Percentiles rank a stretch among this genome's conserved stretches.
These are phyloP conservation scores for Drosophila paramelanica DNA, from an alignment of 2,888 invertebrate genomes.

Conservation along the genomic window DNA sequence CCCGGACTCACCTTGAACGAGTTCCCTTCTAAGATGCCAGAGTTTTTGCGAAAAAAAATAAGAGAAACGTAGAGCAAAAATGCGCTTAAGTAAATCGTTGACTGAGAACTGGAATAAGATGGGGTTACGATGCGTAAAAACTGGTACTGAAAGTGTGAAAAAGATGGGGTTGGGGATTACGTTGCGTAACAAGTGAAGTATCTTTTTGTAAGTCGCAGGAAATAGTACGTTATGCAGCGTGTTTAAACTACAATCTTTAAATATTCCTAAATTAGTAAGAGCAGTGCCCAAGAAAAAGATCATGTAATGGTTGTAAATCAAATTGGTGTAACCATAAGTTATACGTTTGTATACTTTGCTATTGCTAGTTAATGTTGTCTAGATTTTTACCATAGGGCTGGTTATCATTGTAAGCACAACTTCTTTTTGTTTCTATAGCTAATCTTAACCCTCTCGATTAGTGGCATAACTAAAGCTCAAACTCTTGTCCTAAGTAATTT, in stretches of 20 bases:
- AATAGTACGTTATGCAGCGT: background rate
- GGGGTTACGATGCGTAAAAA: background rate
- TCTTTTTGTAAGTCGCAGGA: background rate
- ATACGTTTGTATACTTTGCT: too few species aligned
- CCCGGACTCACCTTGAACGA: slow-evolving; percentile 35
- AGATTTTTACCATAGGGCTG: too few species aligned
- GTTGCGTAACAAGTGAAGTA: background rate
- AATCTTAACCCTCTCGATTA: background rate
- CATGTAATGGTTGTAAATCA: too few species aligned
- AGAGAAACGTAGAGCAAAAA: slow-evolving; percentile 17
- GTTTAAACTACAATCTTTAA: background rate
- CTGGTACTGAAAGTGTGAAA: slow-evolving; percentile 1
- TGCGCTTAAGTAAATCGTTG: slow-evolving; percentile 5
- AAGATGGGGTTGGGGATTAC: background rate
- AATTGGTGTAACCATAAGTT: too few species aligned
- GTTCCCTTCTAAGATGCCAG: slow-evolving; percentile 48
- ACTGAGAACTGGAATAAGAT: background rate
- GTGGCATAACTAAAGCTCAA: too few species aligned
- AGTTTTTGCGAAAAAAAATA: slow-evolving; percentile 43
- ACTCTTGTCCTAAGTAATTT: slow-evolving; percentile 1
- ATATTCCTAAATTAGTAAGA: too few species aligned
- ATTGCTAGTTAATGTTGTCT: too few species aligned
- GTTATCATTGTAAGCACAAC: too few species aligned
- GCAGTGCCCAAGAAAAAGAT: too few species aligned
- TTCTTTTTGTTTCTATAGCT: background rate